A percentile compares a stretch with the other conserved stretches of the same genome.
Evolutionary conservation across 2,113 vertebrate species (phyloP).

Genomic region (Thamnaconus septentrionalis): DNA sequence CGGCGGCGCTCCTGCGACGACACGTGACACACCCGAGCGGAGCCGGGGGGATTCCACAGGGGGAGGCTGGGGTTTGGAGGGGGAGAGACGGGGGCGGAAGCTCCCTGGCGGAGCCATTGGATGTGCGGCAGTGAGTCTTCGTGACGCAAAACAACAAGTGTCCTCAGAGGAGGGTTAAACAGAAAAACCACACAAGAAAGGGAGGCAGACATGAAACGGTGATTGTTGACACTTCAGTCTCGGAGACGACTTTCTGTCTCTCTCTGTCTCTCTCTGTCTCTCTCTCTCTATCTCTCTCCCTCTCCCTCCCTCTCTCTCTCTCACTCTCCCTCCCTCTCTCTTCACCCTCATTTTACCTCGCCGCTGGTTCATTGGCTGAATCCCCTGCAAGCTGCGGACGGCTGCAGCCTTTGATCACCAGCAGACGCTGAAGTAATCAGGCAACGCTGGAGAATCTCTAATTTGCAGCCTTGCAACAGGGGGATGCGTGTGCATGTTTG

Average conservation of each 20-base stretch:
- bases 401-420: slow-evolving; percentile 57
- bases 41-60: no score
- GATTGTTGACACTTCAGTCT: slow-evolving; percentile 51
- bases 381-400: slow-evolving; percentile 29
- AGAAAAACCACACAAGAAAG: not conserved
- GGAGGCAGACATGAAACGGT: slow-evolving; percentile 36
- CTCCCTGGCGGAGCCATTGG: slow-evolving; percentile 21
- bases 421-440: slow-evolving; percentile 57
- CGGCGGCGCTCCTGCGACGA: no score
- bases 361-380: slow-evolving; percentile 22
- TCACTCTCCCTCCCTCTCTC: slow-evolving; percentile 4
- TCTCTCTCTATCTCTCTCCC: no score
- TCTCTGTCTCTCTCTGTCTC: no score
- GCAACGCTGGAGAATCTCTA: slow-evolving; percentile 40
- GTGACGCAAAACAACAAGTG: slow-evolving; percentile 10
- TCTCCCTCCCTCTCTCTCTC: no score
- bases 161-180: slow-evolving; percentile 35
- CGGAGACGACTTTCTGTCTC: not conserved
- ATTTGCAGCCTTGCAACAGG: slow-evolving; percentile 55
- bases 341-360: slow-evolving; percentile 45
- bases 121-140: slow-evolving; percentile 32
- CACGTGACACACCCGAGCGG: no score
- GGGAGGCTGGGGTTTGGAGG: slow-evolving; percentile 6
- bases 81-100: slow-evolving; percentile 26
- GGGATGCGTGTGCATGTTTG: slow-evolving; percentile 19